Percentiles rank a stretch among this genome's conserved stretches.
Conservation (phyloP, 2,888 invertebrate species). For the Melieria picta region DNA sequence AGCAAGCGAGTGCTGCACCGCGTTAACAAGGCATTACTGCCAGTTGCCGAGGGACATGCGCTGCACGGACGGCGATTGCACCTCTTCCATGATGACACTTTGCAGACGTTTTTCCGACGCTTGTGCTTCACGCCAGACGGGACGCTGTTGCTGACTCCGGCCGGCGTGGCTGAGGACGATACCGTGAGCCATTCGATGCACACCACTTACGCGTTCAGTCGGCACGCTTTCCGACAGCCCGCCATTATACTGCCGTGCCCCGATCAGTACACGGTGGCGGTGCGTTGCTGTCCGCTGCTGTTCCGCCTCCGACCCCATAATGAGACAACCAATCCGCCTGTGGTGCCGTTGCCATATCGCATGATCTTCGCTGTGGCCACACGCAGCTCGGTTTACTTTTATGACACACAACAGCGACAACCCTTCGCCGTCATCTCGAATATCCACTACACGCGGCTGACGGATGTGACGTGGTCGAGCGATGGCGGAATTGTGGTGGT, state of each 20-base stretch:
- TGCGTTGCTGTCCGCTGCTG: constrained; percentile 81
- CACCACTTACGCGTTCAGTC: constrained; percentile 71
- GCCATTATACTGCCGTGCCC: constrained; percentile 81
- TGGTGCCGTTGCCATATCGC: constrained; percentile 77
- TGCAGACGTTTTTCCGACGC: constrained; percentile 93
- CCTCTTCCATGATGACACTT: constrained; percentile 90
- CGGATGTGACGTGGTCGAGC: constrained; percentile 87
- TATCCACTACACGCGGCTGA: constrained; percentile 89
- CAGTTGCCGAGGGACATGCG: constrained; percentile 70
- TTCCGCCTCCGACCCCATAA: constrained; percentile 70
- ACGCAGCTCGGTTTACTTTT: constrained; percentile 83
- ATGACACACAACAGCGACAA: constrained; percentile 84
- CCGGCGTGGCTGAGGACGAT: constrained; percentile 82
- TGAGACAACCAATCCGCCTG: constrained; percentile 68
- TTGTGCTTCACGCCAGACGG: constrained; percentile 94
- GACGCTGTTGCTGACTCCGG: constrained; percentile 87
- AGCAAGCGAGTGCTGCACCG: constrained; percentile 76
- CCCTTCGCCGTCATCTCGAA: constrained; percentile 85
- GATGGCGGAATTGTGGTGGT: constrained; percentile 81
- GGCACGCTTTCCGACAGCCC: constrained; percentile 75
- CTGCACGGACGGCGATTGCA: constrained; percentile 73
- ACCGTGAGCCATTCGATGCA: constrained; percentile 72
- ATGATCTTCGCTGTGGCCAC: constrained; percentile 93
- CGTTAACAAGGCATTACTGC: constrained; percentile 72
- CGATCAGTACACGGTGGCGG: constrained; percentile 83